Percentiles rank a stretch among this genome's conserved stretches.
These are phyloP conservation scores for Coilia nasus DNA, from an alignment of 2,797 vertebrate genomes.

Conservation along the genomic window DNA sequence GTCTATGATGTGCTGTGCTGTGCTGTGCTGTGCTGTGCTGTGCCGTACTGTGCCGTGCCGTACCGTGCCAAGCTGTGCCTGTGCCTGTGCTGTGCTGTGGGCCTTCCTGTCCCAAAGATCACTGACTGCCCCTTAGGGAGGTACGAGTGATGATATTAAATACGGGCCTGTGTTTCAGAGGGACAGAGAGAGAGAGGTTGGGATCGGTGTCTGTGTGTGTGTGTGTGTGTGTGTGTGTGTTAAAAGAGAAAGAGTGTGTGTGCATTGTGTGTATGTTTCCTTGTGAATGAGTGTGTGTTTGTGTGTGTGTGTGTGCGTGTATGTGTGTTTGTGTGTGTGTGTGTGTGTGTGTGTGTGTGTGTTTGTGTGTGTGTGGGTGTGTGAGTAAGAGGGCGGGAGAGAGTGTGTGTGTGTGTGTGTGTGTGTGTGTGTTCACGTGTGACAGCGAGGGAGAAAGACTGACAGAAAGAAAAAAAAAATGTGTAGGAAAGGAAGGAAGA, in stretches of 20 bases:
- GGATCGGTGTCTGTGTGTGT: background rate
- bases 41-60: no score
- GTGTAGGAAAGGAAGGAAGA: constrained; percentile 40
- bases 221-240: no score
- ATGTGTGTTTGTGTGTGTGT: background rate
- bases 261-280: no score
- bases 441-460: background rate
- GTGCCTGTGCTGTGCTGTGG: constrained; percentile 51
- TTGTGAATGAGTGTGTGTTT: no score
- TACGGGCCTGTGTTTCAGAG: background rate
- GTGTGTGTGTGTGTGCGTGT: background rate
- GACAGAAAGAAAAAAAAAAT: background rate
- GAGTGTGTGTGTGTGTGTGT: background rate
- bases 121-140: constrained; percentile 53
- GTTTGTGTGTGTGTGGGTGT: background rate
- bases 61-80: no score
- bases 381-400: background rate
- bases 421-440: background rate
- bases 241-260: no score
- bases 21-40: no score
- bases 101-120: constrained; percentile 71
- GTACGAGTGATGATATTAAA: background rate
- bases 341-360: background rate
- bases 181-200: constrained; percentile 31
- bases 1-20: no score